Evolutionary conservation across 2,888 invertebrate species (phyloP), one percentile per base, ranked within the genome.

Genomic region (Arge pagana): DNA sequence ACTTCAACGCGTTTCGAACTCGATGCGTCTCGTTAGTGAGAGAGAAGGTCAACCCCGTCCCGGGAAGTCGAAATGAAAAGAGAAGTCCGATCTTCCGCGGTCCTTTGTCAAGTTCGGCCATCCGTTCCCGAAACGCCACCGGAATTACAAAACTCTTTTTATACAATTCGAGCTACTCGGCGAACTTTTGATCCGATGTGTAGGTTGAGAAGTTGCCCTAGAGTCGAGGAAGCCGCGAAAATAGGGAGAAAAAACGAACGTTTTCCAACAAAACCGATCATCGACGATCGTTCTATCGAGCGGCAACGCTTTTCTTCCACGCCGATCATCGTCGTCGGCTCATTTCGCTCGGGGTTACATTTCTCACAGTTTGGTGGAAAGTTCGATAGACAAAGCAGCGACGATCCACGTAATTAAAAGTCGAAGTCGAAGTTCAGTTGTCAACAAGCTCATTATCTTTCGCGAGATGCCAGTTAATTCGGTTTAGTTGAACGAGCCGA

Each of bases 401-500:
- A 3, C 23, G 39, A 15, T 42, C 51, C 50, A 52, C 52, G 53
- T 57, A 48, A 64, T 63, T 66, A 62, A 63, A 59, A 61, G 54
- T 50, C 52, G 54, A 52, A 53, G 51, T 35, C 30, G 53, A 23
- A 43, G 43, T 42, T 43, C 43, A 19, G 24, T 66, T 68, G 28
- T 63, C 68, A 70, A 69, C 65, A 70, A 70, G 69, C 66, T n/a
- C n/a, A n/a, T 67, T 60, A 63, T 66, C 61, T 63, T 55, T 59
- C 57, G 55, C 56, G 52, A 52, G 57, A 56, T 53, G 51, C 18
- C 58, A 59, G 66, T 62, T 70, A 71, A 72, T 71, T 70, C 68
- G 67, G 45, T 71, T 72, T 71, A 69, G 66, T 67, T 66, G 70
- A 72, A 68, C 65, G 70, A 66, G 62, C 62, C 61, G 58, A 54